A percentile compares a stretch with the other conserved stretches of the same genome.
phyloP scores from a whole-genome alignment of 2,888 invertebrate genomes.

The Drosophila mayaguana region DNA sequence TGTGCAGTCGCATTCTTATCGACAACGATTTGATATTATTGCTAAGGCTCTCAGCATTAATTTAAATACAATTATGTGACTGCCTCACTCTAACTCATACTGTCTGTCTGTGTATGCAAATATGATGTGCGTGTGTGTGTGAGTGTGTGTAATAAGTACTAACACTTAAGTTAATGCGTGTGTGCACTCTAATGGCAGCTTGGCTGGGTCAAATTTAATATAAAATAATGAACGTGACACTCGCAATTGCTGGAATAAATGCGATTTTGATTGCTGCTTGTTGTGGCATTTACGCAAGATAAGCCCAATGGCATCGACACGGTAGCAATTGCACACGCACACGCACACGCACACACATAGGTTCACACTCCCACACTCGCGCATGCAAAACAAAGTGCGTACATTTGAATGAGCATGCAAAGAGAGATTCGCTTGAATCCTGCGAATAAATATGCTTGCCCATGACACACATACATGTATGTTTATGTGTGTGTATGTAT shows the following conservation, averaged over 20 bases:
- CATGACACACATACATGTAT: slow-evolving; percentile 4
- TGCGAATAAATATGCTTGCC: slow-evolving; percentile 46
- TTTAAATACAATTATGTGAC: slow-evolving; percentile 8
- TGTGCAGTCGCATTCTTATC: neutral
- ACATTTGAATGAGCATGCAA: slow-evolving; percentile 51
- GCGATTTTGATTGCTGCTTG: slow-evolving; percentile 68
- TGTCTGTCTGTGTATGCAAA: neutral
- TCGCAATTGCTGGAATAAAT: slow-evolving; percentile 49
- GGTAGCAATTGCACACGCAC: slow-evolving; percentile 38
- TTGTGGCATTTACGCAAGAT: slow-evolving; percentile 53
- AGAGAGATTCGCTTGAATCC: slow-evolving; percentile 40
- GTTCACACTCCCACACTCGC: neutral
- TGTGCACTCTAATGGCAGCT: neutral
- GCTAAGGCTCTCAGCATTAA: slow-evolving; percentile 22
- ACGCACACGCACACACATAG: slow-evolving; percentile 10
- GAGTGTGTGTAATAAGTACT: slow-evolving; percentile 25
- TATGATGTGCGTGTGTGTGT: neutral
- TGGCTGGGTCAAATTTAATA: slow-evolving; percentile 47
- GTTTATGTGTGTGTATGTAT: neutral
- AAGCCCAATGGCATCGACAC: slow-evolving; percentile 43
- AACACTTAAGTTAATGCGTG: slow-evolving; percentile 30
- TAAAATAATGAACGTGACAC: slow-evolving; percentile 60
- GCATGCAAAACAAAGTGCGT: slow-evolving; percentile 48
- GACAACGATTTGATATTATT: slow-evolving; percentile 6
- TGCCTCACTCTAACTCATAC: neutral